These are phyloP conservation scores for Maniola jurtina DNA, from an alignment of 1,140 invertebrate species.

Conservation along the genomic window DNA sequence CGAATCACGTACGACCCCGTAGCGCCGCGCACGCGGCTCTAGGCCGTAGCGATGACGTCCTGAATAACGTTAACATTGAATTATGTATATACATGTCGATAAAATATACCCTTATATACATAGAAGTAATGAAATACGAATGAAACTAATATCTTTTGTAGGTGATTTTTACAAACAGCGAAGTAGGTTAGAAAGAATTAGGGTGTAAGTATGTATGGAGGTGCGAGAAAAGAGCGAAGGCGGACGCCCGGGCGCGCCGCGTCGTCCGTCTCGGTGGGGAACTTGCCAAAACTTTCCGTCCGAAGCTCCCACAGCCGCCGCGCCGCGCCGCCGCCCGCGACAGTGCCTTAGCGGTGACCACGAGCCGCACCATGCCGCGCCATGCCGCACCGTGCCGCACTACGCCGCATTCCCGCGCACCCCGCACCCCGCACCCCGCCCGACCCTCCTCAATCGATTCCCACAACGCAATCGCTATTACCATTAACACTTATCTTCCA, in stretches of 20 bases:
- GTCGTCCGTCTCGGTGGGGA: conserved; percentile 63
- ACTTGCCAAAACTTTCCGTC: conserved; percentile 75
- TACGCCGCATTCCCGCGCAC: neutral
- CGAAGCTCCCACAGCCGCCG: conserved; percentile 65
- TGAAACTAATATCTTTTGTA: conserved; percentile 78
- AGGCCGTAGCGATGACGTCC: conserved; percentile 68
- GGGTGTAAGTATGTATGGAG: conserved; percentile 63
- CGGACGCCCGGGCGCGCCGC: conserved; percentile 46
- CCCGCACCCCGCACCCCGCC: neutral
- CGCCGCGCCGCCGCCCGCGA: conserved; percentile 45
- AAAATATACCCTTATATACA: conserved; percentile 77
- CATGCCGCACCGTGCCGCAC: conserved; percentile 41
- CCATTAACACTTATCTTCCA: neutral
- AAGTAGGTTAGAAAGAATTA: conserved; percentile 72
- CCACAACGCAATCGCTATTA: neutral
- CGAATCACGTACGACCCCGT: conserved; percentile 75
- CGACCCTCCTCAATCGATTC: neutral
- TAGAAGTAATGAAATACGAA: conserved; percentile 74
- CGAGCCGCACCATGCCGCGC: conserved; percentile 40
- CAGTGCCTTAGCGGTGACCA: conserved; percentile 67
- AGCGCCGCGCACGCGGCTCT: conserved; percentile 58
- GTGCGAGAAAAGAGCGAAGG: conserved; percentile 56
- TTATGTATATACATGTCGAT: conserved; percentile 71
- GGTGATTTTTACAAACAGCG: conserved; percentile 76
- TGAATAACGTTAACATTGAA: conserved; percentile 58